Percentiles rank a stretch among this genome's conserved stretches.
phyloP scores from a whole-genome alignment of 2,888 invertebrate species.

The Hermaeophaga mercurialis region DNA sequence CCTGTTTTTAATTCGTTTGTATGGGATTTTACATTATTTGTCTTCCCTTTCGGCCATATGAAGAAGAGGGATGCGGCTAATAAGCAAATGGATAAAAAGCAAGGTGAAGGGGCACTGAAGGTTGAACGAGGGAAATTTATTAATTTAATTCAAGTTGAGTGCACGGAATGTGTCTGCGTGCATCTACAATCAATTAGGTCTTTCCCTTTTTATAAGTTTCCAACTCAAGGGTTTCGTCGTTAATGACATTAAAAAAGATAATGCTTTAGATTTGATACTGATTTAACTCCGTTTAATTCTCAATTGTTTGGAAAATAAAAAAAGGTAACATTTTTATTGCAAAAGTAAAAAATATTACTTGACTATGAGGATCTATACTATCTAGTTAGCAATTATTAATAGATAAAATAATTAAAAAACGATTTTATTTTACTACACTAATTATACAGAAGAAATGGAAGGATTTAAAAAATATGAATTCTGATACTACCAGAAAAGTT shows the following conservation, averaged over 20 bases:
- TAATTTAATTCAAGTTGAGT: slow-evolving; percentile 32
- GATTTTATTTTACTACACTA: too few species aligned
- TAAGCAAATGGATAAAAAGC: slow-evolving; percentile 22
- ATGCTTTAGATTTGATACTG: too few species aligned
- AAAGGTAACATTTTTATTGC: too few species aligned
- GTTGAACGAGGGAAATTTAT: slow-evolving; percentile 22
- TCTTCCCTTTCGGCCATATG: not conserved
- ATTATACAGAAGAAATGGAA: too few species aligned
- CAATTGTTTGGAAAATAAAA: too few species aligned
- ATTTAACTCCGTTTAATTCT: too few species aligned
- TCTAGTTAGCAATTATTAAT: too few species aligned
- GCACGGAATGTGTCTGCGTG: slow-evolving; percentile 26
- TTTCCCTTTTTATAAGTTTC: slow-evolving; percentile 5
- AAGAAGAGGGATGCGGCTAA: slow-evolving; percentile 29
- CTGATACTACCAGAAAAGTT: too few species aligned
- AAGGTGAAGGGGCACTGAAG: slow-evolving; percentile 7
- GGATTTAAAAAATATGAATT: too few species aligned
- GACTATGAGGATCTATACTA: too few species aligned
- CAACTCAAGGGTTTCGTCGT: not conserved
- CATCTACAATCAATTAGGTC: slow-evolving; percentile 23
- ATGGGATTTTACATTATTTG: slow-evolving; percentile 23
- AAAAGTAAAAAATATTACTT: too few species aligned
- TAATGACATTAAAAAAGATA: not conserved
- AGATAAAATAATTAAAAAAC: not conserved
- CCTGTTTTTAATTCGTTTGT: slow-evolving; percentile 13